These are phyloP conservation scores for Sinodicranocentrus sp. DNA, from an alignment of 2,888 invertebrate species.

Conservation along the genomic window DNA sequence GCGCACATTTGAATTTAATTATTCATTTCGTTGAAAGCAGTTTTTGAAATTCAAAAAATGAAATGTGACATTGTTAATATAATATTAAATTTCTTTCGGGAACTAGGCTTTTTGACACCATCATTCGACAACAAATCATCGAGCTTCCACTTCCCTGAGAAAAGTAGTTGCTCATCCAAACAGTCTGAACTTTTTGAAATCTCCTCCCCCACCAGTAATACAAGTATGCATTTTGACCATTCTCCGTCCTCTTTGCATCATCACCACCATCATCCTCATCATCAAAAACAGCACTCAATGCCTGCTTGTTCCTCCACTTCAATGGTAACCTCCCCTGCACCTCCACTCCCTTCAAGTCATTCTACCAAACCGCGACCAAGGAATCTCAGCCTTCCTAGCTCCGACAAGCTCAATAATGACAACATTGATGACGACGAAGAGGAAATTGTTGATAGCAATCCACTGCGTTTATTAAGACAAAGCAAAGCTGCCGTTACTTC, in stretches of 20 bases:
- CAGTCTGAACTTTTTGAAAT: slow-evolving; percentile 75
- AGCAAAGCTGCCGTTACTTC: slow-evolving; percentile 71
- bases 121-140: slow-evolving; percentile 76
- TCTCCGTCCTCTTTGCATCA: slow-evolving; percentile 52
- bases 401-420: slow-evolving; percentile 59
- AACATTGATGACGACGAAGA: slow-evolving; percentile 58
- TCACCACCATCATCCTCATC: slow-evolving; percentile 58
- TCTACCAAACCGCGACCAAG: slow-evolving; percentile 61
- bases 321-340: slow-evolving; percentile 6
- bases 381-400: slow-evolving; percentile 66
- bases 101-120: slow-evolving; percentile 76
- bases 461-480: slow-evolving; percentile 79
- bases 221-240: slow-evolving; percentile 66
- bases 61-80: neutral
- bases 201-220: slow-evolving; percentile 63
- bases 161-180: slow-evolving; percentile 74
- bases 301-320: slow-evolving; percentile 76
- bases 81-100: neutral
- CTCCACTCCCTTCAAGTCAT: slow-evolving; percentile 69
- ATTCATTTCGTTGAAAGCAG: neutral
- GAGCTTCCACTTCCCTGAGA: slow-evolving; percentile 76
- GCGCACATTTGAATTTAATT: slow-evolving; percentile 13
- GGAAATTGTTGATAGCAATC: slow-evolving; percentile 80
- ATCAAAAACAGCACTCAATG: slow-evolving; percentile 77
- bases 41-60: neutral